phyloP scores from a whole-genome alignment of 2,797 vertebrate genomes.

The Epinephelus awoara region DNA sequence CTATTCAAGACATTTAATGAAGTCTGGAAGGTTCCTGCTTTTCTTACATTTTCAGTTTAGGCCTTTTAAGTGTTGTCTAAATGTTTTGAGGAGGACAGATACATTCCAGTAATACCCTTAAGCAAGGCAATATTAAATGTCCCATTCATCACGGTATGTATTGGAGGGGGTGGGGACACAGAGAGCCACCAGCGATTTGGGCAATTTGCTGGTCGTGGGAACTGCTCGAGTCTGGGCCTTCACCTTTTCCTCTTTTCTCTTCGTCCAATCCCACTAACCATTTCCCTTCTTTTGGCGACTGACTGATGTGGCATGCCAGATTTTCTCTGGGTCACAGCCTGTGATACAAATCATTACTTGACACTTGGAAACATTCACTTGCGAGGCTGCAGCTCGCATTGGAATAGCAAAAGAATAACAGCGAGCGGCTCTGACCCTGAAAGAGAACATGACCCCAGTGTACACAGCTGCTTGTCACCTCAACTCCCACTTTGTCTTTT shows the following conservation, averaged over 20 bases:
- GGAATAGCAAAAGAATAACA: slow-evolving; percentile 55
- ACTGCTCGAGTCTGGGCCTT: slow-evolving; percentile 63
- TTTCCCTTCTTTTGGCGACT: slow-evolving; percentile 42
- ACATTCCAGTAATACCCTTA: slow-evolving; percentile 74
- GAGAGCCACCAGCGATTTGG: slow-evolving; percentile 66
- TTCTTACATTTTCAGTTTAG: slow-evolving; percentile 24
- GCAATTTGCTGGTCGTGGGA: slow-evolving; percentile 77
- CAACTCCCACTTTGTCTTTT: slow-evolving; percentile 63
- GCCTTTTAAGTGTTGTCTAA: slow-evolving; percentile 38
- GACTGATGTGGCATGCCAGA: slow-evolving; percentile 63
- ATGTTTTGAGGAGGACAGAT: slow-evolving; percentile 54
- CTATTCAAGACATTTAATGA: neutral
- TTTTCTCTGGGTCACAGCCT: slow-evolving; percentile 69
- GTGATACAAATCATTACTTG: slow-evolving; percentile 73
- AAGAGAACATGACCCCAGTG: slow-evolving; percentile 65
- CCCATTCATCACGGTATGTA: slow-evolving; percentile 81
- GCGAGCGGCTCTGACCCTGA: slow-evolving; percentile 50
- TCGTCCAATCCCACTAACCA: slow-evolving; percentile 47
- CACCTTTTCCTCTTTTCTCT: slow-evolving; percentile 56
- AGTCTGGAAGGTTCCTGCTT: neutral
- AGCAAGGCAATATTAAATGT: slow-evolving; percentile 83
- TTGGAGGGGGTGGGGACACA: slow-evolving; percentile 55
- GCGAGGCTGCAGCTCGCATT: slow-evolving; percentile 46
- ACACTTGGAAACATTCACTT: slow-evolving; percentile 65
- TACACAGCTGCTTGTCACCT: slow-evolving; percentile 78